Evolutionary conservation across 2,113 vertebrate genomes (phyloP).

Genomic region (Crocuta crocuta): DNA sequence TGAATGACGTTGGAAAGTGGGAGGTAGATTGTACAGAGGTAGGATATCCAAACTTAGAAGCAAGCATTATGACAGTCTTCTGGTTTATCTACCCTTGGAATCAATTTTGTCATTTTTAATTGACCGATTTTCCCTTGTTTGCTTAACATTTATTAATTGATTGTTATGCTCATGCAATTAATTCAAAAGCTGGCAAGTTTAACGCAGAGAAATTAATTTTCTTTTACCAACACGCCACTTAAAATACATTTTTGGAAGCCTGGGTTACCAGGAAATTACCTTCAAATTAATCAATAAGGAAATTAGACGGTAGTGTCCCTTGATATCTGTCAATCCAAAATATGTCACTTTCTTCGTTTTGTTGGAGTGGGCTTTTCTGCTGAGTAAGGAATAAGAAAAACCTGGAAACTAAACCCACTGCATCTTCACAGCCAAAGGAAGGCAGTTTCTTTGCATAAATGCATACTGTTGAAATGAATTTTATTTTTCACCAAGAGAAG

Average conservation of each 20-base stretch:
- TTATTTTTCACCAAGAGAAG: constrained; percentile 44
- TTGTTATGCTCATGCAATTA: constrained; percentile 85
- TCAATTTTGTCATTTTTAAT: constrained; percentile 88
- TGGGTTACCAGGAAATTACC: constrained; percentile 82
- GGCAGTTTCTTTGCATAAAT: constrained; percentile 31
- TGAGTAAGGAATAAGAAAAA: constrained; percentile 73
- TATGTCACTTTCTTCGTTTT: constrained; percentile 71
- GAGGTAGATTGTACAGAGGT: constrained; percentile 39
- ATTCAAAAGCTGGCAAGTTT: constrained; percentile 87
- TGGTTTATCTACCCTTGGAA: constrained; percentile 83
- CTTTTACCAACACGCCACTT: constrained; percentile 83
- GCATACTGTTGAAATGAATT: not conserved
- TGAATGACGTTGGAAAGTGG: constrained; percentile 79
- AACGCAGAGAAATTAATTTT: constrained; percentile 86
- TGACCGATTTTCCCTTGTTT: constrained; percentile 87
- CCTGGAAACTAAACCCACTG: not conserved
- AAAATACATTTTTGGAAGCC: constrained; percentile 80
- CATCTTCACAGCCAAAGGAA: constrained; percentile 30
- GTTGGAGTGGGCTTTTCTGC: constrained; percentile 62
- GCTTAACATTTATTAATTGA: constrained; percentile 89
- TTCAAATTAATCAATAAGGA: constrained; percentile 84
- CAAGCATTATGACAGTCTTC: constrained; percentile 78
- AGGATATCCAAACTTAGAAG: constrained; percentile 67
- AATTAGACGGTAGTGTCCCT: constrained; percentile 80
- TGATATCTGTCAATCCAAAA: constrained; percentile 81